These are phyloP conservation scores for Sebastes alutus DNA, from an alignment of 2,797 vertebrate species.

Conservation along the genomic window DNA sequence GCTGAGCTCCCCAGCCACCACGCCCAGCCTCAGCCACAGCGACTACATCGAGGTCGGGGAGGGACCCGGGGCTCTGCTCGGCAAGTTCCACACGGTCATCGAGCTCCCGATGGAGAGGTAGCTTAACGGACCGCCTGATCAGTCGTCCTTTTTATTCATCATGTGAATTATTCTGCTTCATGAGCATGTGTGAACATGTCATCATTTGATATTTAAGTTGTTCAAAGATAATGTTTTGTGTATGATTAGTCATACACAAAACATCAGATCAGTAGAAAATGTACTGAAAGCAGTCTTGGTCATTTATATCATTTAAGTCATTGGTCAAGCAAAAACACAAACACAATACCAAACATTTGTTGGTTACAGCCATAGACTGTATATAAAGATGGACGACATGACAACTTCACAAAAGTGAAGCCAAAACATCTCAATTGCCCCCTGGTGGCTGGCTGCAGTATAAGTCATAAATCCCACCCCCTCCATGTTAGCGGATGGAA, in stretches of 20 bases:
- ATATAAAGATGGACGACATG: no score
- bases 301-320: neutral
- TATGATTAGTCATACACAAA: neutral
- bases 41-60: conserved; percentile 98
- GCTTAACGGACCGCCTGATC: neutral
- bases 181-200: neutral
- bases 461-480: no score
- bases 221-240: neutral
- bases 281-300: neutral
- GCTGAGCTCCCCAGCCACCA: conserved; percentile 89
- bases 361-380: neutral
- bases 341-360: neutral
- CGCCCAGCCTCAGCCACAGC: conserved; percentile 84
- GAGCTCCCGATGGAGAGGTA: conserved; percentile 95
- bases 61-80: conserved; percentile 92
- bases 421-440: no score
- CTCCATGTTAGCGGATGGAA: no score
- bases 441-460: no score
- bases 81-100: conserved; percentile 96
- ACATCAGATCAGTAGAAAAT: neutral
- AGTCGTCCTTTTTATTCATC: neutral
- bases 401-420: no score
- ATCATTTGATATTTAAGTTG: neutral
- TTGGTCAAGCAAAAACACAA: neutral
- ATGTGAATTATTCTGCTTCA: neutral